Base-by-base conservation (phyloP, 2,113 vertebrate species). In the Pyrgilauda ruficollis region DNA sequence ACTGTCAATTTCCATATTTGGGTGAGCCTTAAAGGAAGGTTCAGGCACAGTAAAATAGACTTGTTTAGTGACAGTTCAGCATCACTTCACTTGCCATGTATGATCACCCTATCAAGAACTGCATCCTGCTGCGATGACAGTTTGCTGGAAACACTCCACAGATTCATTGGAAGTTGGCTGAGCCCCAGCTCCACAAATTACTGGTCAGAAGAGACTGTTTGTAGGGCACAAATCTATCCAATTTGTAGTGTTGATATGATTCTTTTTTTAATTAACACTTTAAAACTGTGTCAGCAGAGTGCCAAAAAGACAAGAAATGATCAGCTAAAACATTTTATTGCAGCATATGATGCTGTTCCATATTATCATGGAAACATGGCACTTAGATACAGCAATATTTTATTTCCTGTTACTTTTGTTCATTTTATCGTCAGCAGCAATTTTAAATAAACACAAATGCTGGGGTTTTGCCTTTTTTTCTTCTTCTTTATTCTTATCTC, bases 211-310 rank as follows among this genome's bases (percentile, higher is more conserved):
- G 88, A 90, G 96, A 84, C 86, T 90, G 89, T 94, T 90, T 75
- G 85, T 84, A 94, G 96, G 94, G 90, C 86, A 92, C 61, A 78
- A 79, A 58, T 90, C 83, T 94, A 64, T 92, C 90, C 86, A 90
- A 75, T 94, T 96, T 93, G 80, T 89, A 89, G 69, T 70, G 90
- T 87, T 84, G 88, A 84, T 86, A 94, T 96, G 68, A 84, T 94
- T 96, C 37, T 84, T 94, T 93, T 92, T 92, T 93, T 96, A 95
- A 97, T 96, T 96, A 96, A 94, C 76, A 78, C 86, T 96, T 93
- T 52, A 6, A n/a, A 96, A 96, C 58, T 76, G 56, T 95, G 88
- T 84, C 88, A 95, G 85, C 22, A 14, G 72, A 90, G 46, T 94
- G 93, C 92, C 86, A 96, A 79, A 84, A 94, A 87, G 88, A 90